Base-by-base conservation (phyloP, 1,140 invertebrate species). In the Rhizoglyphus robini region DNA sequence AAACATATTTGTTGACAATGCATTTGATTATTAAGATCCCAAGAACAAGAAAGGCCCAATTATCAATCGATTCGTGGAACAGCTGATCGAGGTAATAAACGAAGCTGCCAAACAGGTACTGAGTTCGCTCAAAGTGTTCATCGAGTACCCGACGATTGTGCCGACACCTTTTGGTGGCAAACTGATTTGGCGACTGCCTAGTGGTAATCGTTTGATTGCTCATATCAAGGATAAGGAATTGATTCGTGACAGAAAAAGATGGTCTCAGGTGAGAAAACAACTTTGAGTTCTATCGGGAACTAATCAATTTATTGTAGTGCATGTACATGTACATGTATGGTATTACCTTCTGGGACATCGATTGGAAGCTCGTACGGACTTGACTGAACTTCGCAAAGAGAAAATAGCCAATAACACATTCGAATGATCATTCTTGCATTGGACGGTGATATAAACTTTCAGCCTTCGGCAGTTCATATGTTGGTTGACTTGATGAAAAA, bases 311-410 rank as follows among this genome's bases (percentile, higher is more conserved):
- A 58, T 58, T 31, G 18, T 61, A 79, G 79, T 79, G 81, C 46
- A 97, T 97, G 94, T 98, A 98, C 82, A 95, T 99, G 90, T 98
- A n/a, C n/a, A n/a, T n/a, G n/a, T n/a, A n/a, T n/a, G n/a, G n/a
- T n/a, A 98, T 81, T 98, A 98, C 73, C 79, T 98, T 29, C 81
- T 98, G 47, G 94, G 93, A 27, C 90, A 94, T 76, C 83, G 88
- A 65, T 79, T 97, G 0, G 96, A 95, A 90, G 91, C 94, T 71
- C 75, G 91, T 36, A 71, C 67, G 59, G 88, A 89, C n/a, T 90
- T 93, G 69, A 88, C 90, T 46, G 88, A 92, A 1, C 88, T 90
- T 72, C 82, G 92, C 49, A 96, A 96, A 76, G 90, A 92, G 76
- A 83, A 88, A 0, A 92, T 96, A 75, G 92, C 93, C 0, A 94